Evolutionary conservation across 2,888 invertebrate species (phyloP), one percentile per base, ranked within the genome.

Genomic region (Rugalucina vietnamica): DNA sequence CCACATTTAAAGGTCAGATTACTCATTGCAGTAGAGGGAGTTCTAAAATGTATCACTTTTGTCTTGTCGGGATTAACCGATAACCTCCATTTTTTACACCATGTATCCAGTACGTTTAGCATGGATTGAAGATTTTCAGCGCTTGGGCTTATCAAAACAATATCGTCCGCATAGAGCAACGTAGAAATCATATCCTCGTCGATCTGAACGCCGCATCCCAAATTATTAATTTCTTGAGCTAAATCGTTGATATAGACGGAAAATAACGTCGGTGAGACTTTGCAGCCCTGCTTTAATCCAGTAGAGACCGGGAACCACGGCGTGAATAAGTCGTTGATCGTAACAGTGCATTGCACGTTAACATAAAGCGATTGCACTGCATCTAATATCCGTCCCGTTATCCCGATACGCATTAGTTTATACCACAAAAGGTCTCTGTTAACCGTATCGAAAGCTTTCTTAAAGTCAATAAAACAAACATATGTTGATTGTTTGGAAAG

Each of bases 361-460:
- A 27, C 24, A 37, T 81, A 85, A 18, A 85, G 27, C 14, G 81
- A 78, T 39, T 76, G 8, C 14, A 79, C 65, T 32, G 79, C 82
- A 8, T 24, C 27, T 18, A 79, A 43, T 21, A 82, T n/a, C n/a
- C 75, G 70, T 4, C 79, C 79, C 5, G 32, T 39, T 1, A 85
- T 60, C 2, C 81, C 79, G 24, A 50, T 43, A 1, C 34, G 21
- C 21, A 70, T 24, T 29, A 79, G 74, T 50, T 85, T 82, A 73
- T 60, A 82, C 76, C 78, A 76, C 5, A 85, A 24, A 49, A 60
- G 76, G 8, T 76, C 43, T 18, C 71, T 34, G 37, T 85, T n/a
- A 4, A 82, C 79, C 5, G 50, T 75, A 70, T 82, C 76, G 37
- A 85, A 79, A 18, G 79, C 82, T 75, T 85, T 85, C 1, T 37